These are phyloP conservation scores for Julus scanicus DNA, from an alignment of 2,888 invertebrate species.

Conservation along the genomic window DNA sequence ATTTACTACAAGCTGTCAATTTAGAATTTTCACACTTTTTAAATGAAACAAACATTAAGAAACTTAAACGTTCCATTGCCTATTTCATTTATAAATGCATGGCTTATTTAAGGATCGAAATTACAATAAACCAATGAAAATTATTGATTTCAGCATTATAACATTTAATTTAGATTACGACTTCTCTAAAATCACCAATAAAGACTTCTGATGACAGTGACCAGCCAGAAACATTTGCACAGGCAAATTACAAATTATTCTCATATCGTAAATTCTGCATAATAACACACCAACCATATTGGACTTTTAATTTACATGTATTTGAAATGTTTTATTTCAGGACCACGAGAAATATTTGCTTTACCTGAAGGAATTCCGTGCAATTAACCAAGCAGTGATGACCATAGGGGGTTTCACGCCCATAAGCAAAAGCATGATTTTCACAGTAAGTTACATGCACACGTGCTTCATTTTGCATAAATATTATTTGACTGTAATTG, in stretches of 20 bases:
- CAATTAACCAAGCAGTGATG: background rate
- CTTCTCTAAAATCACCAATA: background rate
- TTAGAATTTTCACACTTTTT: too few species aligned
- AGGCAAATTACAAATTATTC: background rate
- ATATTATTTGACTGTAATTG: too few species aligned
- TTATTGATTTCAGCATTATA: background rate
- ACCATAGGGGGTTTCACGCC: background rate
- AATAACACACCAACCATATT: background rate
- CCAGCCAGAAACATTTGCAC: background rate
- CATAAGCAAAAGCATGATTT: background rate
- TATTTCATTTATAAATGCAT: background rate
- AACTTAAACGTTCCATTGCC: too few species aligned
- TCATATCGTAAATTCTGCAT: background rate
- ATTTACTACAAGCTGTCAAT: too few species aligned
- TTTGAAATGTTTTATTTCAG: background rate
- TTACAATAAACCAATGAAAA: background rate
- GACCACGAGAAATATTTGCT: background rate
- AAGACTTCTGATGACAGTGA: background rate
- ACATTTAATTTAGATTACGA: background rate
- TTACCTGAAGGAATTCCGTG: background rate
- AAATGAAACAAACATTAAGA: too few species aligned
- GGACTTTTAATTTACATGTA: background rate
- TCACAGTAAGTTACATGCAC: background rate
- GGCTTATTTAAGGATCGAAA: background rate
- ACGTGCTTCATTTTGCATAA: too few species aligned